A percentile compares a stretch with the other conserved stretches of the same genome.
These are phyloP conservation scores for Xenopus petersii DNA, from an alignment of 2,797 vertebrate species.

Conservation along the genomic window DNA sequence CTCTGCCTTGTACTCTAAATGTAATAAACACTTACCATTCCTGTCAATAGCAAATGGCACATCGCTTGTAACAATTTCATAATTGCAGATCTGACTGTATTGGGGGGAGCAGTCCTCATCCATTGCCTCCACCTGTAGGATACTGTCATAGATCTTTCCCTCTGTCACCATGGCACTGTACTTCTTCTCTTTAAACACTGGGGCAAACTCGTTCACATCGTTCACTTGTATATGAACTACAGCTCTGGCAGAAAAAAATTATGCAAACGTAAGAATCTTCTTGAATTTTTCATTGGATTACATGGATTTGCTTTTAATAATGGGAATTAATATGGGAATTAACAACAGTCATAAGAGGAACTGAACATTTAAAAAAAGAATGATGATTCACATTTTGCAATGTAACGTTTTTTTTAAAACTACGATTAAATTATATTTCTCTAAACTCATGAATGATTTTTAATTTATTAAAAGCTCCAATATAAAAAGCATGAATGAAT, in stretches of 20 bases:
- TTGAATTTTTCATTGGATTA: too few species aligned
- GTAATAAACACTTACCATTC: slow-evolving; percentile 76
- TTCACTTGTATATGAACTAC: slow-evolving; percentile 96
- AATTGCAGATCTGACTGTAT: slow-evolving; percentile 96
- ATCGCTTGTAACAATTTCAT: slow-evolving; percentile 81
- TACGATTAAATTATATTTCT: too few species aligned
- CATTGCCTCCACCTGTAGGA: slow-evolving; percentile 89
- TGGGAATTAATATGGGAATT: too few species aligned
- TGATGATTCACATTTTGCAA: too few species aligned
- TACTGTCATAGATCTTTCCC: slow-evolving; percentile 92
- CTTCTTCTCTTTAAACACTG: slow-evolving; percentile 81
- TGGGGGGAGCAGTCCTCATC: slow-evolving; percentile 94
- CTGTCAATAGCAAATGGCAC: slow-evolving; percentile 93
- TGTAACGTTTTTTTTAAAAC: too few species aligned
- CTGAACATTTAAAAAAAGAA: too few species aligned
- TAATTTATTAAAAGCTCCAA: too few species aligned
- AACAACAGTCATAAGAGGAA: too few species aligned
- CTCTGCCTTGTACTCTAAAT: neutral
- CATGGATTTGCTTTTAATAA: too few species aligned
- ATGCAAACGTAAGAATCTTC: too few species aligned
- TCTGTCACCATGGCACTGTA: slow-evolving; percentile 85
- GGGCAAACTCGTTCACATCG: slow-evolving; percentile 92
- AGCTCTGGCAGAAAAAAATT: slow-evolving; percentile 68
- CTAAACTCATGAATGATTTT: too few species aligned
- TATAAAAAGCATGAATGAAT: too few species aligned